These are phyloP conservation scores for Lepidurus couesii DNA, from an alignment of 1,140 invertebrate species.

Conservation along the genomic window DNA sequence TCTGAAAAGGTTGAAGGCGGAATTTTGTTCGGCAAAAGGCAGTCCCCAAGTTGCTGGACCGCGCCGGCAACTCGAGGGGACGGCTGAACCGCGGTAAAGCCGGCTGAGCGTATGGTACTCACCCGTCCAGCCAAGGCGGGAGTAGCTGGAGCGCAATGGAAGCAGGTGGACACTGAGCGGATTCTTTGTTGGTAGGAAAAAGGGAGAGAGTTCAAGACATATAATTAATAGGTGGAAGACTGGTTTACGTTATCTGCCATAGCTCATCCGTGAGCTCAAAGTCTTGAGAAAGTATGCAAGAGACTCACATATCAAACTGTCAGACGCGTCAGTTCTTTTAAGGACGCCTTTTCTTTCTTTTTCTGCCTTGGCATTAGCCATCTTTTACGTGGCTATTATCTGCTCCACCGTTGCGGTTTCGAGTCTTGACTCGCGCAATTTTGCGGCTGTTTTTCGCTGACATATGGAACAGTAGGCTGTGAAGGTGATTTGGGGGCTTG, in stretches of 20 bases:
- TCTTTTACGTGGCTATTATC: too few relatives aligned
- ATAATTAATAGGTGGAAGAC: slow-evolving; percentile 20
- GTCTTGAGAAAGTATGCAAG: not conserved
- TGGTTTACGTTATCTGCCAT: slow-evolving; percentile 15
- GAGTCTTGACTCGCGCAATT: not conserved
- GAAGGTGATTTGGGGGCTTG: slow-evolving; percentile 12
- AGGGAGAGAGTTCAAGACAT: not conserved
- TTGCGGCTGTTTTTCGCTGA: slow-evolving; percentile 12
- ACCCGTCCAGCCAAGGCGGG: not conserved
- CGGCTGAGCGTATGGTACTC: too few relatives aligned
- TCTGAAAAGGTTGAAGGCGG: too few relatives aligned
- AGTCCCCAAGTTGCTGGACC: too few relatives aligned
- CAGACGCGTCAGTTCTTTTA: not conserved
- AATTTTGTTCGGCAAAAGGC: too few relatives aligned
- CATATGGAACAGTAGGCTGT: slow-evolving; percentile 2
- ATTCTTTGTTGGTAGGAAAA: not conserved
- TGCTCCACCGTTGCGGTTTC: not conserved
- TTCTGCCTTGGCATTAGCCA: too few relatives aligned
- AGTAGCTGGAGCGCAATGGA: not conserved
- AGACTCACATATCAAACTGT: not conserved
- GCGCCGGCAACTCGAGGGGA: too few relatives aligned
- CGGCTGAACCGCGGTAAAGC: too few relatives aligned
- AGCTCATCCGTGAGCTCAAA: not conserved
- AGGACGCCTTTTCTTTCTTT: too few relatives aligned
- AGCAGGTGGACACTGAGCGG: slow-evolving; percentile 17